Base-by-base conservation (phyloP, 2,888 invertebrate genomes). In the Deilephila porcellus region DNA sequence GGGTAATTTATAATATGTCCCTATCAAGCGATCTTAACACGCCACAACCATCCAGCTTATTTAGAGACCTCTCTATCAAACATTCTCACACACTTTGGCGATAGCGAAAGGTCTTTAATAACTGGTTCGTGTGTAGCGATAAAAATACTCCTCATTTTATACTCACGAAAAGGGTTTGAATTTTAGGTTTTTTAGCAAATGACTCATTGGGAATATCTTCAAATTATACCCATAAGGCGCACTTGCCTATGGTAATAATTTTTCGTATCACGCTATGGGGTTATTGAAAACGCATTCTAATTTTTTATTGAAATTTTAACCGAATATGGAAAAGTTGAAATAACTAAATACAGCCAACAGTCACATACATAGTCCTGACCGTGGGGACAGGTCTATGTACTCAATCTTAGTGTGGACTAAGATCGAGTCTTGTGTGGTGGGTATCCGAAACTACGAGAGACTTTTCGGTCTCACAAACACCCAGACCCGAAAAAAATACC, bases 1-100 rank as follows among this genome's bases (percentile, higher is more conserved):
- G 92, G 86, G 88, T 89, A 93, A 94, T 94, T 93, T 94, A 94
- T 93, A 94, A 93, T 91, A 91, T 92, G 93, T 91, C 91, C 89
- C 89, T 93, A 94, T 94, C 94, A 83, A 78, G 74, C 85, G 87
- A 93, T 93, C 85, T 82, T 76, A 81, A 79, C 82, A 83, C 79
- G 80, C 80, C 78, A 81, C 77, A 25, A 5, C 8, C 25, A 56
- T 73, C 89, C 83, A 86, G 62, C 71, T 20, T 83, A 79, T 71
- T 7, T 70, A 77, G 85, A 85, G 11, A 79, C 71, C 37, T 32
- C 32, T 67, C 20, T 59, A 59, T 64, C 1, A 7, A 14, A 59
- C 4, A 53, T n/a, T 17, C 5, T 37, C 37, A n/a, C 32, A 25
- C 17, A 25, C 1, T 52, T 29, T 14, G 2, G 52, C 45, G 1